Conservation (phyloP, 2,797 vertebrate genomes). For the Acestrorhynchus altus region DNA sequence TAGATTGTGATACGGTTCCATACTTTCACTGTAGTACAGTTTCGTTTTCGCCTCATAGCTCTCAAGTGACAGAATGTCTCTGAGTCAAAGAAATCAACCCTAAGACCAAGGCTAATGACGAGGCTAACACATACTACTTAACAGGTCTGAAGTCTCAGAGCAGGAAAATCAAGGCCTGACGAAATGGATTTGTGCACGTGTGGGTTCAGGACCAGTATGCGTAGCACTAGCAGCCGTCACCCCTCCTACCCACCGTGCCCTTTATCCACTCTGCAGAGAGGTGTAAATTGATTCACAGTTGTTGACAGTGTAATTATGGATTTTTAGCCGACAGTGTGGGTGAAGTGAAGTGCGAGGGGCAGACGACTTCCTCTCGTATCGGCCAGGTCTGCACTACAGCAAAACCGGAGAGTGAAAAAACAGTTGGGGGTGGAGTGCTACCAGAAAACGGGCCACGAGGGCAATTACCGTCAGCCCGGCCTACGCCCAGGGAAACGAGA, state of each 20-base stretch:
- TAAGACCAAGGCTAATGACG: neutral
- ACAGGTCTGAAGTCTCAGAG: neutral
- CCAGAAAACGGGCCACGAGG: neutral
- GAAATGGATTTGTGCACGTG: neutral
- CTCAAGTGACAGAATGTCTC: neutral
- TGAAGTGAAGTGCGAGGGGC: slow-evolving; percentile 19
- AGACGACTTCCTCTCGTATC: slow-evolving; percentile 25
- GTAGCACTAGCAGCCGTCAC: neutral
- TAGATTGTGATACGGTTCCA: no score
- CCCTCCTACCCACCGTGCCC: neutral
- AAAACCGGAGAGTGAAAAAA: neutral
- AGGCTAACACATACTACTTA: neutral
- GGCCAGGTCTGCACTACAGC: slow-evolving; percentile 42
- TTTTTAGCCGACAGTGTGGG: slow-evolving; percentile 24
- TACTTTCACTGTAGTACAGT: no score
- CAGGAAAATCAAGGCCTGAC: neutral
- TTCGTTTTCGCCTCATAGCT: neutral
- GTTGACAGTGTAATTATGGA: slow-evolving; percentile 42
- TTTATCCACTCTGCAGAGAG: slow-evolving; percentile 2
- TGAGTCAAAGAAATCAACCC: neutral
- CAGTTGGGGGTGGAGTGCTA: slow-evolving; percentile 1
- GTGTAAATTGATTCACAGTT: slow-evolving; percentile 42
- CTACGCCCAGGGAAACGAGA: slow-evolving; percentile 9
- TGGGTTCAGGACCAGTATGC: slow-evolving; percentile 1
- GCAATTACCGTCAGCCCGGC: neutral